Conservation (phyloP, 2,888 invertebrate species). For the Thelaira solivaga region DNA sequence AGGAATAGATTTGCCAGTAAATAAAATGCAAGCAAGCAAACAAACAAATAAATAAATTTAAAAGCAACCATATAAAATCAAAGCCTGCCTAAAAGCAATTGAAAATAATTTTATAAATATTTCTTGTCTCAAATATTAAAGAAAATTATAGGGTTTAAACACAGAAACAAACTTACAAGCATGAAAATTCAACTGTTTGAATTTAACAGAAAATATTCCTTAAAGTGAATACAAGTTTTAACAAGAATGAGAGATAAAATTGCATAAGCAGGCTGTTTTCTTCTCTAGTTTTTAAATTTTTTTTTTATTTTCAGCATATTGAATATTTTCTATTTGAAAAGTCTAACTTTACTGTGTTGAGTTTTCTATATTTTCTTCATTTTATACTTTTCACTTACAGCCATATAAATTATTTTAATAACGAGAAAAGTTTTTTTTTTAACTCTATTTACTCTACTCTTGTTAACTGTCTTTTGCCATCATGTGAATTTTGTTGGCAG, state of each 20-base stretch:
- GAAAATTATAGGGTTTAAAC: neutral
- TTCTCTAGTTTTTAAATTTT: neutral
- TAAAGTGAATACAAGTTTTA: constrained; percentile 21
- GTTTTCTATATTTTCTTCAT: neutral
- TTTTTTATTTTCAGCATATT: constrained; percentile 14
- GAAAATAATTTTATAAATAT: neutral
- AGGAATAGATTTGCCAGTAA: constrained; percentile 37
- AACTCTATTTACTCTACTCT: constrained; percentile 15
- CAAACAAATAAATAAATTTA: no score
- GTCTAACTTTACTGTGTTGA: neutral
- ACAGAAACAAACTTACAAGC: constrained; percentile 23
- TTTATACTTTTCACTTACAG: constrained; percentile 18
- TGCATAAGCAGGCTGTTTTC: constrained; percentile 8
- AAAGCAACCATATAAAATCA: constrained; percentile 10
- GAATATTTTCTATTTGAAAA: constrained; percentile 11
- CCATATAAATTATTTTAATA: constrained; percentile 57
- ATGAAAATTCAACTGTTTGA: neutral
- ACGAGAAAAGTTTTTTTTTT: constrained; percentile 57
- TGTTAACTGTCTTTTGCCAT: constrained; percentile 1
- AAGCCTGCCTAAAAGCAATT: constrained; percentile 27
- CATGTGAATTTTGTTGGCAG: constrained; percentile 8
- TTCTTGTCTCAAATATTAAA: neutral
- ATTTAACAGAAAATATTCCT: constrained; percentile 2
- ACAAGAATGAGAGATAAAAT: constrained; percentile 2
- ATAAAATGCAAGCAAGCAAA: no score